These are phyloP conservation scores for Epiperipatus broadwayi DNA, from an alignment of 2,888 invertebrate genomes.

Conservation along the genomic window DNA sequence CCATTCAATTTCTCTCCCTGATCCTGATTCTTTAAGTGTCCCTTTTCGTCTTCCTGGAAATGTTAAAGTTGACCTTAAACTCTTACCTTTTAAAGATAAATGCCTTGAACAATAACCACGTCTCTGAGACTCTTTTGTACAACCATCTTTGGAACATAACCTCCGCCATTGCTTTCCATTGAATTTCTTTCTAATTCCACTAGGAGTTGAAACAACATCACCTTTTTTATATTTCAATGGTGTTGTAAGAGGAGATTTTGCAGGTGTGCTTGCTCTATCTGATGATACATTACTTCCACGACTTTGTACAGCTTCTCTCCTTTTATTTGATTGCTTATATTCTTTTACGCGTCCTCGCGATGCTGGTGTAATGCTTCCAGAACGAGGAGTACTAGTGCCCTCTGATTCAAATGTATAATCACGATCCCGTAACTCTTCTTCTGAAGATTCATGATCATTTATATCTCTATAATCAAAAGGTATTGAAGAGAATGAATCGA, in stretches of 20 bases:
- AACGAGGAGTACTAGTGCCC: conserved; percentile 14
- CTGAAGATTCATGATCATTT: conserved; percentile 39
- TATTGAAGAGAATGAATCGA: neutral
- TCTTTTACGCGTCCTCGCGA: conserved; percentile 12
- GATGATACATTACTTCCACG: conserved; percentile 57
- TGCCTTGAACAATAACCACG: conserved; percentile 92
- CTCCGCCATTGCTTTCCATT: conserved; percentile 99
- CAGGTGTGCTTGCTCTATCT: conserved; percentile 15
- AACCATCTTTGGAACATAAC: conserved; percentile 83
- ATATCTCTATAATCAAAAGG: no score
- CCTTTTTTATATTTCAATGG: conserved; percentile 94
- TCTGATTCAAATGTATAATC: conserved; percentile 13
- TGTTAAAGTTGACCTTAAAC: conserved; percentile 22
- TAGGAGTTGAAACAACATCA: conserved; percentile 78
- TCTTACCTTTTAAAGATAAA: conserved; percentile 63
- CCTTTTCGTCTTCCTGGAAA: conserved; percentile 24
- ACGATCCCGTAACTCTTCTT: conserved; percentile 63
- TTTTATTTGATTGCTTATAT: neutral
- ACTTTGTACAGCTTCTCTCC: conserved; percentile 38
- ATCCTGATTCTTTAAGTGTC: conserved; percentile 24
- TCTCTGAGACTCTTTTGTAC: conserved; percentile 89
- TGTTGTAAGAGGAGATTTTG: conserved; percentile 68
- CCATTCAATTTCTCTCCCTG: conserved; percentile 41
- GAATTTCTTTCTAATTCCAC: conserved; percentile 93
- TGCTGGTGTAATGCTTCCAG: conserved; percentile 10